phyloP scores from a whole-genome alignment of 2,888 invertebrate genomes.

The Dicranocentrus wangi region DNA sequence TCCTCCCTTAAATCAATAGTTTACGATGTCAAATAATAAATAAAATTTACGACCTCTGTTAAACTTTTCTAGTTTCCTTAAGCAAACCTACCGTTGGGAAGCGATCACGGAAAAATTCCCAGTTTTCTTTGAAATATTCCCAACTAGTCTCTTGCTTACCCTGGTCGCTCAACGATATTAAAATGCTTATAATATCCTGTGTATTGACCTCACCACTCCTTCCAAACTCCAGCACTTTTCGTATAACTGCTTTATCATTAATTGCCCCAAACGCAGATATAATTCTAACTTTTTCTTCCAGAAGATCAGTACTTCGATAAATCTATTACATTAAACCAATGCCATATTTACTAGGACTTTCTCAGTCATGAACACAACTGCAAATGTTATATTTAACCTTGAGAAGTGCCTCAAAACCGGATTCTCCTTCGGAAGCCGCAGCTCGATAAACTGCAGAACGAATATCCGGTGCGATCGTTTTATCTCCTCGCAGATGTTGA shows the following conservation, averaged over 20 bases:
- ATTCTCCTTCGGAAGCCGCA: constrained; percentile 83
- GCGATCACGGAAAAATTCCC: constrained; percentile 78
- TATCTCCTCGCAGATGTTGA: constrained; percentile 79
- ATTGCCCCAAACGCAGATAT: constrained; percentile 88
- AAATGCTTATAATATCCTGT: constrained; percentile 93
- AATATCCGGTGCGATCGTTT: constrained; percentile 85
- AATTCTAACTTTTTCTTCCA: constrained; percentile 95
- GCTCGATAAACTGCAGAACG: constrained; percentile 91
- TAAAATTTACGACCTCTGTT: constrained; percentile 42
- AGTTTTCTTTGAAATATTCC: constrained; percentile 92
- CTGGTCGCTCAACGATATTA: constrained; percentile 83
- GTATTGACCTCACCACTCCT: constrained; percentile 91
- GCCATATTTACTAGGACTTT: neutral
- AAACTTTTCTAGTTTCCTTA: too few species aligned
- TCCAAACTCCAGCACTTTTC: constrained; percentile 86
- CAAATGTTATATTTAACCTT: constrained; percentile 73
- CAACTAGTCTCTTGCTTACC: constrained; percentile 90
- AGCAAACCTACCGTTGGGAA: constrained; percentile 74
- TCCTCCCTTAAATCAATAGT: constrained; percentile 81
- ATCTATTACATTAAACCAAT: constrained; percentile 75
- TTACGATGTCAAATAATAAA: constrained; percentile 37
- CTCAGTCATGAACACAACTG: neutral
- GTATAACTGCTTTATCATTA: constrained; percentile 82
- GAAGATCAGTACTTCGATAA: constrained; percentile 88
- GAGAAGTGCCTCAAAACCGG: constrained; percentile 74